Base-by-base conservation (phyloP, 92 coral and sea anemone species). In the Epizoanthus illoricatus region DNA sequence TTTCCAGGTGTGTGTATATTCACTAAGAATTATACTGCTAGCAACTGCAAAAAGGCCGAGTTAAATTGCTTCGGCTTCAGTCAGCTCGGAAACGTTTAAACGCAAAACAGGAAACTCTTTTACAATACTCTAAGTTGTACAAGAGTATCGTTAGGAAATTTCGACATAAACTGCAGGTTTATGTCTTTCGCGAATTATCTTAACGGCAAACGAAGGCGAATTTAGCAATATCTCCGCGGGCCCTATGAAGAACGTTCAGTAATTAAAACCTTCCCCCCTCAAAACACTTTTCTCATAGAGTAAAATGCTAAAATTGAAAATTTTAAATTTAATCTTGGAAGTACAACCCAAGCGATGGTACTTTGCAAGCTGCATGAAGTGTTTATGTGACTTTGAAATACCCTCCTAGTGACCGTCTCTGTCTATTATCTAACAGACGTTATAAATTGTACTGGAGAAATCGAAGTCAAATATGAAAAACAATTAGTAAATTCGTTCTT, bases 1-100 rank as follows among this genome's bases (percentile, higher is more conserved):
- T 73, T 49, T 87, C 97, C 97, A 92, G 97, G 97, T 90, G 97
- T 90, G 91, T 90, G 90, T 92, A 86, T 92, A 87, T 91, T 89
- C 82, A 63, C 82, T 63, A 78, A 24, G 65, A 78, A 63, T 78
- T 78, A 64, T 78, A 78, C 82, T 78, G 57, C 82, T 78, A 78
- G 63, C 82, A 78, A 78, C 82, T 78, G 82, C 71, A 78, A 78
- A 65, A 78, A 78, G 82, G 82, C 71, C 54, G 82, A 42, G 41
- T 62, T 78, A 64, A 45, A 78, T 63, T 78, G 43, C 59, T 76
- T 45, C 57, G 67, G 24, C 60, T 78, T 63, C 42, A 17, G 57
- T 24, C 57, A 56, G 21, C 23, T 62, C 60, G 41, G 33, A 78
- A 78, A 43, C 58, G 17, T 78, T 61, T n/a, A 63, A 64, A 49